Conservation (phyloP, 2,888 invertebrate genomes). For the Gastracanthus pulcherrimus region DNA sequence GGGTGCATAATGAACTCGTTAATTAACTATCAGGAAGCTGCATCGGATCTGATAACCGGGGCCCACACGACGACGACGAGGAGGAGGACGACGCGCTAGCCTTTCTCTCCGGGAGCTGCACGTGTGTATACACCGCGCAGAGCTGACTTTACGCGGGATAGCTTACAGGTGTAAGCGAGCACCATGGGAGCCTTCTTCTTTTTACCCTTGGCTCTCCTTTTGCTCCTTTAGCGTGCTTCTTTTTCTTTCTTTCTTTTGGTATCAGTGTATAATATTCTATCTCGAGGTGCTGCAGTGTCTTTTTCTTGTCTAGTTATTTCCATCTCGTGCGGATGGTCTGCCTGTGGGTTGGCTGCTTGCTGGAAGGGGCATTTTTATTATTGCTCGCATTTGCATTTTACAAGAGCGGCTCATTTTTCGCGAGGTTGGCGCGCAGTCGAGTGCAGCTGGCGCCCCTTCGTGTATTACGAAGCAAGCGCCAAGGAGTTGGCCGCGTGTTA, state of each 20-base stretch:
- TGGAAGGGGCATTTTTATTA: conserved; percentile 40
- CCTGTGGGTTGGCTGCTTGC: neutral
- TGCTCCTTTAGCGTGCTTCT: neutral
- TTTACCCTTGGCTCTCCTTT: no score
- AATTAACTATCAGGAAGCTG: conserved; percentile 77
- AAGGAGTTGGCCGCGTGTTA: no score
- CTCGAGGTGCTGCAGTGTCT: no score
- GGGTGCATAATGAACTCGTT: conserved; percentile 78
- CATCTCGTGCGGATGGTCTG: conserved; percentile 30
- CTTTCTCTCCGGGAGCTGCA: neutral
- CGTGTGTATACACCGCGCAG: conserved; percentile 36
- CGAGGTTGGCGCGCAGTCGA: neutral
- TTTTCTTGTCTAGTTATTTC: conserved; percentile 38
- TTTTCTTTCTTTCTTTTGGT: neutral
- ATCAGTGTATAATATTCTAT: neutral
- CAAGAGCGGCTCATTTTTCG: conserved; percentile 48
- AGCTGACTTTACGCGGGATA: no score
- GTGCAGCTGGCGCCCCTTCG: no score
- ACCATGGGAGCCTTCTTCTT: conserved; percentile 49
- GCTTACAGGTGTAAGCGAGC: conserved; percentile 65
- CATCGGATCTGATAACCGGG: conserved; percentile 76
- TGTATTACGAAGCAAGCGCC: neutral
- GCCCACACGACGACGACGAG: conserved; percentile 73
- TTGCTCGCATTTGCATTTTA: conserved; percentile 53
- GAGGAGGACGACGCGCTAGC: neutral